Percentiles rank a stretch among this genome's conserved stretches.
phyloP scores from a whole-genome alignment of 2,113 vertebrate genomes.

The Pangasianodon hypophthalmus region DNA sequence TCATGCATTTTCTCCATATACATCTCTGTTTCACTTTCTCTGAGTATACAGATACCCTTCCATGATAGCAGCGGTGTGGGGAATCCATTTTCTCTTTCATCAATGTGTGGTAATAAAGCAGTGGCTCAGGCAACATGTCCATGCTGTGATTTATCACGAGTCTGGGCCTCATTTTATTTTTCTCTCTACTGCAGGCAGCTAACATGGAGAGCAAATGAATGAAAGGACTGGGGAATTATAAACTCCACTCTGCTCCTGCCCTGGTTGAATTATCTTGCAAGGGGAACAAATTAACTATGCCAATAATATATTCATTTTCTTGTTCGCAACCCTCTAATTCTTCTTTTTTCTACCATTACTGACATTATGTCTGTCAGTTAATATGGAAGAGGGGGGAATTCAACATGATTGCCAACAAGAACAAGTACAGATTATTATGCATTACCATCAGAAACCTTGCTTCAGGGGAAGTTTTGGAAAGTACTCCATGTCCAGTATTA shows the following conservation, averaged over 20 bases:
- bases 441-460: background rate
- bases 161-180: constrained; percentile 59
- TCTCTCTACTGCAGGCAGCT: constrained; percentile 58
- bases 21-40: background rate
- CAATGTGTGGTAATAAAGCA: constrained; percentile 55
- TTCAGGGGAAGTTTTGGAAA: background rate
- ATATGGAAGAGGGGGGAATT: background rate
- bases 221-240: constrained; percentile 61
- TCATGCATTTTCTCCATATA: background rate
- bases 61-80: constrained; percentile 33
- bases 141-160: constrained; percentile 60
- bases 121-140: constrained; percentile 49
- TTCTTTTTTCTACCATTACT: background rate
- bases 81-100: constrained; percentile 57
- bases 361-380: background rate
- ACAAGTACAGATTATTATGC: background rate
- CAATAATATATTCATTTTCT: constrained; percentile 43
- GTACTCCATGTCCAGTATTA: background rate
- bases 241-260: constrained; percentile 51
- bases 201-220: constrained; percentile 63
- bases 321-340: background rate
- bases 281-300: constrained; percentile 40
- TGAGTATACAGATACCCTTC: background rate
- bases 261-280: constrained; percentile 52
- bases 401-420: background rate